Evolutionary conservation across 2,888 invertebrate species (phyloP).

Genomic region (Philereme vetulata): DNA sequence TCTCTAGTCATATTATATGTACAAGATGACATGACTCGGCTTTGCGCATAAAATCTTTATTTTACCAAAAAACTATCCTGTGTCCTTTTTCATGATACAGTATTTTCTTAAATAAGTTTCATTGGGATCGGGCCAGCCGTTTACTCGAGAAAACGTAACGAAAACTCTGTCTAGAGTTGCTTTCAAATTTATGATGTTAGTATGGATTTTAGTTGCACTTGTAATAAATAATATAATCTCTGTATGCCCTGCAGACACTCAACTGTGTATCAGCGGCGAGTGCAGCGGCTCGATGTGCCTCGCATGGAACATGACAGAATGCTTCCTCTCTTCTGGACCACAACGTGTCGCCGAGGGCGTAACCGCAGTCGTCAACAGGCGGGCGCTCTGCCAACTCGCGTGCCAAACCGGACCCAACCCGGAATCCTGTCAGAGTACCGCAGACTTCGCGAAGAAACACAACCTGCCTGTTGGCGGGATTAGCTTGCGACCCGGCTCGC

Average conservation of each 20-base stretch:
- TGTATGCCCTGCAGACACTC: constrained; percentile 74
- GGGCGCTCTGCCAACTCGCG: constrained; percentile 97
- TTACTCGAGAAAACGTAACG: no score
- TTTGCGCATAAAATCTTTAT: no score
- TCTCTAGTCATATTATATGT: no score
- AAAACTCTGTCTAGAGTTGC: no score
- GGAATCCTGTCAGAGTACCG: constrained; percentile 92
- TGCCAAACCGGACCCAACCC: constrained; percentile 93
- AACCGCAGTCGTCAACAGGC: constrained; percentile 88
- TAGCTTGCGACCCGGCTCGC: constrained; percentile 96
- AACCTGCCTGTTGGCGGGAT: constrained; percentile 92
- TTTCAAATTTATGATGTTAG: no score
- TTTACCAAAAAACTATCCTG: no score
- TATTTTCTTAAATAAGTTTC: no score
- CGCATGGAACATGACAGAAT: constrained; percentile 96
- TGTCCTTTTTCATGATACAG: no score
- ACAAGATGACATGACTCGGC: no score
- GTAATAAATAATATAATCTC: no score
- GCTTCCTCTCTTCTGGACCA: constrained; percentile 94
- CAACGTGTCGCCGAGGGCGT: constrained; percentile 80
- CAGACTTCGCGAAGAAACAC: constrained; percentile 89
- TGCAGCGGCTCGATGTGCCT: constrained; percentile 98
- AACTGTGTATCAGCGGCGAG: constrained; percentile 94
- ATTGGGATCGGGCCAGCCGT: no score
- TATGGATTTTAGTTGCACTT: no score